A percentile compares a stretch with the other conserved stretches of the same genome.
Conservation (phyloP, 2,888 invertebrate species). For the Volucella inflata region DNA sequence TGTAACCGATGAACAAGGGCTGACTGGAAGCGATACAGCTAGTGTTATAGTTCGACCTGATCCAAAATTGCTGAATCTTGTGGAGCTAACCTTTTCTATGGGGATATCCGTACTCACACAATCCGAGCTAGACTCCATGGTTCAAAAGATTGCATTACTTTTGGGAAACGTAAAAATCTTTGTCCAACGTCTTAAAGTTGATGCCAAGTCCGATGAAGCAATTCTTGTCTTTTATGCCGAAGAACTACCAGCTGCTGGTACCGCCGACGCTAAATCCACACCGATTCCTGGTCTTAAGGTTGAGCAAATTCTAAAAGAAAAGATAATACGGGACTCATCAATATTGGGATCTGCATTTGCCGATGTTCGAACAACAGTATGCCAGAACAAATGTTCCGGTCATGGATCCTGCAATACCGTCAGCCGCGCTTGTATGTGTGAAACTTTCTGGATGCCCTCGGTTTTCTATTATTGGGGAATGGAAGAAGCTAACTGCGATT, state of each 20-base stretch:
- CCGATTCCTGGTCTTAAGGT: constrained; percentile 87
- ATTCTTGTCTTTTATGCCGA: constrained; percentile 89
- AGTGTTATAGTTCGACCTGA: constrained; percentile 93
- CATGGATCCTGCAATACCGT: constrained; percentile 95
- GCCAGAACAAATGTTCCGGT: constrained; percentile 96
- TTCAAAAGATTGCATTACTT: constrained; percentile 90
- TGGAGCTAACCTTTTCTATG: constrained; percentile 92
- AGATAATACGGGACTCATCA: constrained; percentile 88
- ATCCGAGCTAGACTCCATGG: constrained; percentile 87
- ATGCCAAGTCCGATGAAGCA: constrained; percentile 86
- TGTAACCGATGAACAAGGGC: constrained; percentile 95
- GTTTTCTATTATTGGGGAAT: constrained; percentile 87
- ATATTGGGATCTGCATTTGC: constrained; percentile 89
- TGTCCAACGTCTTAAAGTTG: constrained; percentile 85
- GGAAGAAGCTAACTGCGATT: constrained; percentile 92
- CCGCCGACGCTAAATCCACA: constrained; percentile 79
- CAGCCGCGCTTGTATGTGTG: constrained; percentile 93
- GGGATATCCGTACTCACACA: constrained; percentile 88
- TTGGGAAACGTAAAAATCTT: constrained; percentile 89
- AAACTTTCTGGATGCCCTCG: constrained; percentile 98
- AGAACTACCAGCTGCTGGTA: constrained; percentile 77
- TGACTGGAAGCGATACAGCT: constrained; percentile 91
- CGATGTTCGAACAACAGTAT: constrained; percentile 92
- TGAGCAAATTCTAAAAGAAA: constrained; percentile 87
- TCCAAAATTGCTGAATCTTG: constrained; percentile 89